Base-by-base conservation (phyloP, 2,113 vertebrate genomes). In the Hoplias malabaricus region DNA sequence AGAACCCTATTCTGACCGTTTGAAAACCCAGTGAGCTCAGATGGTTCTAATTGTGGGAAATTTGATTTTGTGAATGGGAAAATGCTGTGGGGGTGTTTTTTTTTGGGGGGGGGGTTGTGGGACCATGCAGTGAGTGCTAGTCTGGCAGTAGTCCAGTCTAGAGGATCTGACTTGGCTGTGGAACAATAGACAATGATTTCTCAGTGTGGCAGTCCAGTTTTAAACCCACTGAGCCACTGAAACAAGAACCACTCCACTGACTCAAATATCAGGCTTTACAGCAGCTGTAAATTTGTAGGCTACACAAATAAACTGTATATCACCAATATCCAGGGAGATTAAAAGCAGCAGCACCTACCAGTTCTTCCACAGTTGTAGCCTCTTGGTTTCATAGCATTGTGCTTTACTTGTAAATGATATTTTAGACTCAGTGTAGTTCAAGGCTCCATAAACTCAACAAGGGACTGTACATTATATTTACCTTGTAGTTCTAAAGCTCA, bases 121-220 rank as follows among this genome's bases (percentile, higher is more conserved):
- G n/a, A 19, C 14, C 42, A 42, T 33, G 34, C 16, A 62, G 42
- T 53, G 56, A 77, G 42, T 70, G 43, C 67, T 70, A 63, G 42
- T 63, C 31, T 78, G 76, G 75, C 67, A 42, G 25, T 50, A 40
- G 57, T 70, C 56, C 31, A 70, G 34, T 14, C 11, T 62, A 53
- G 34, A 78, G 56, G 6, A 71, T 53, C 56, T 57, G 48, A 16
- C 54, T 61, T 10, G 38, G 23, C 21, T 4, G 21, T 25, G 66
- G 56, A 71, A 78, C 67, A 70, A 53, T 71, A 63, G 48, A 78
- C 75, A 62, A 23, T 50, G 8, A 3, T n/a, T 63, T 9, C 34
- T 10, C 31, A 62, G 59, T 34, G 27, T 16, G 29, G 8, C 31
- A 16, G 31, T 63, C 59, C 33, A 36, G 31, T 63, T 34, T 33